Evolutionary conservation across 2,888 invertebrate genomes (phyloP).

Genomic region (Heliconius ismenius): DNA sequence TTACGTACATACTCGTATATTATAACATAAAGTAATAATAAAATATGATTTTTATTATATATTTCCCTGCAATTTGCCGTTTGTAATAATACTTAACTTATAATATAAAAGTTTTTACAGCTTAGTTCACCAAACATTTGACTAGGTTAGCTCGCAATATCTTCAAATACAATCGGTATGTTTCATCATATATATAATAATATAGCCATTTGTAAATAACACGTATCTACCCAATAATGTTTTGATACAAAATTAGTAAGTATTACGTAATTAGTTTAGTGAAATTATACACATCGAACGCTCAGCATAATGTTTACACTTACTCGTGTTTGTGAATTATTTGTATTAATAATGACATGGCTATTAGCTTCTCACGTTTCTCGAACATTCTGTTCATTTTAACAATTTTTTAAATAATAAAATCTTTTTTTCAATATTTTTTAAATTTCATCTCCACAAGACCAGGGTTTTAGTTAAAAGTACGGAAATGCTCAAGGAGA

Average conservation of each 20-base stretch:
- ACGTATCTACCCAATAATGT: background rate
- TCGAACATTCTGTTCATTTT: background rate
- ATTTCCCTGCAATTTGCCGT: too few species aligned
- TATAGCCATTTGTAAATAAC: background rate
- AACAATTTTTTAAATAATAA: background rate
- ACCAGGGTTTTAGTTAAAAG: slow-evolving; percentile 3
- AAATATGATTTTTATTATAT: too few species aligned
- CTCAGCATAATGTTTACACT: slow-evolving; percentile 19
- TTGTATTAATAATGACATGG: slow-evolving; percentile 26
- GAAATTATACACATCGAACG: slow-evolving; percentile 35
- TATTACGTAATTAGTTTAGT: slow-evolving; percentile 21
- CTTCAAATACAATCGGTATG: background rate
- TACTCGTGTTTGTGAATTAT: slow-evolving; percentile 26
- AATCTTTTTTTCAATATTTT: background rate
- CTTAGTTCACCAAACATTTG: background rate
- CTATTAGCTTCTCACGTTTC: slow-evolving; percentile 29
- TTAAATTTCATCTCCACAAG: background rate
- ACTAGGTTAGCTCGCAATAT: background rate
- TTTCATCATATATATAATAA: background rate
- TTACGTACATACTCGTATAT: too few species aligned
- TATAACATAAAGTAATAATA: too few species aligned
- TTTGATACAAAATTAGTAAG: background rate
- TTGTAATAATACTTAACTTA: too few species aligned
- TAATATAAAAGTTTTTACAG: too few species aligned
- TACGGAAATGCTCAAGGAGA: slow-evolving; percentile 8